Evolutionary conservation across 2,797 vertebrate species (phyloP), one percentile per base, ranked within the genome.

Genomic region (Triplophysa yarkandensis): DNA sequence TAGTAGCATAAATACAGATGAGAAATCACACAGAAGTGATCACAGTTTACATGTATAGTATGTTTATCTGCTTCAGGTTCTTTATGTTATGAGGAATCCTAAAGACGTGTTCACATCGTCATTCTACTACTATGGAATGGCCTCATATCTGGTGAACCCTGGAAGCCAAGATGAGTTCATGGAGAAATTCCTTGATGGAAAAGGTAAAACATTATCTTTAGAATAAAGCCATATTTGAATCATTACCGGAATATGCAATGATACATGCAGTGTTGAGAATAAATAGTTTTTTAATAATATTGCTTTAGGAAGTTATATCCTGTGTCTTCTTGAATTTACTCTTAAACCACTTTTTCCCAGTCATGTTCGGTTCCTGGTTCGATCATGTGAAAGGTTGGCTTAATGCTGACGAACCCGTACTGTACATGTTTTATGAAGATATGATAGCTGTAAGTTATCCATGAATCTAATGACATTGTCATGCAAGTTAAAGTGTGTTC

Each of bases 351-450:
- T 46, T 28, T 16, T 21, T 19, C 61, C 34, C 64, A 93, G 92
- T 91, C 7, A 71, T 85, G 11, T 91, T 87, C 77, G 90, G 90
- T 7, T 91, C 92, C 1, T 93, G 92, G 92, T 93, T 93, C 65
- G 88, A 93, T 58, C 92, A 93, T 14, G 82, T 93, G 0, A 91
- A 90, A 60, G 73, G 88, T 43, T 93, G 92, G 92, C 85, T 91
- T 60, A 80, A 68, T 1, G 85, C 81, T 61, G 79, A 83, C n/a
- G 76, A 84, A 9, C 68, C 6, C 44, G 82, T 89, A 0, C 77
- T 92, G 78, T 87, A 85, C 80, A 83, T 93, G 43, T 84, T 78
- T 68, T 93, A 92, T 41, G 92, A 93, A 79, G 92, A 93, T 34
- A 80, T 93, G 88, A 80, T 81, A 25, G 58, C 63, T 80, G 92